Conservation (phyloP, 1,140 invertebrate genomes). For the Diorhabda carinulata region DNA sequence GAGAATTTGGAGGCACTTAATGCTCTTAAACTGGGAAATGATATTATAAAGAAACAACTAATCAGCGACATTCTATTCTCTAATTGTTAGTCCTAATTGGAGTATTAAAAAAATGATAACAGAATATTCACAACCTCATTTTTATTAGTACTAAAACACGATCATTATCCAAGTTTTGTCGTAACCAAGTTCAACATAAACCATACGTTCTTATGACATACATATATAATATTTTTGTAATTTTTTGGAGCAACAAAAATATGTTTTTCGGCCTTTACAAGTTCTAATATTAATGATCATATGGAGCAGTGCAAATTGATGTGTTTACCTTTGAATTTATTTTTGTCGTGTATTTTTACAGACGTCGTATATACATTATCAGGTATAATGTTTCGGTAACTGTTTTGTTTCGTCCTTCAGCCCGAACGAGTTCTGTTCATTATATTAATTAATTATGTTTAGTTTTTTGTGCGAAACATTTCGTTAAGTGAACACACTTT, state of each 20-base stretch:
- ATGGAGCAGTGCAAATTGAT: not conserved
- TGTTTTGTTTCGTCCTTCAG: not conserved
- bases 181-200: too few relatives aligned
- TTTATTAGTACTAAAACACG: too few relatives aligned
- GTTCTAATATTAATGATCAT: not conserved
- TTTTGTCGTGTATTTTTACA: not conserved
- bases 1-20: too few relatives aligned
- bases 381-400: not conserved
- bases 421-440: not conserved
- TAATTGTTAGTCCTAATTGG: too few relatives aligned
- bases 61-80: too few relatives aligned
- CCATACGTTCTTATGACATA: too few relatives aligned
- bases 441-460: conserved; percentile 3
- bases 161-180: too few relatives aligned
- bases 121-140: too few relatives aligned
- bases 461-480: not conserved
- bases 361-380: not conserved
- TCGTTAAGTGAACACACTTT: not conserved
- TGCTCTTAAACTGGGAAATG: too few relatives aligned
- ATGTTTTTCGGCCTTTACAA: not conserved
- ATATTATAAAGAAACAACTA: too few relatives aligned
- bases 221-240: not conserved
- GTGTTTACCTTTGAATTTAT: not conserved
- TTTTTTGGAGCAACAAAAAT: not conserved
- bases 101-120: too few relatives aligned